These are phyloP conservation scores for Parotocinclus haroldoi DNA, from an alignment of 2,797 vertebrate genomes.

Conservation along the genomic window DNA sequence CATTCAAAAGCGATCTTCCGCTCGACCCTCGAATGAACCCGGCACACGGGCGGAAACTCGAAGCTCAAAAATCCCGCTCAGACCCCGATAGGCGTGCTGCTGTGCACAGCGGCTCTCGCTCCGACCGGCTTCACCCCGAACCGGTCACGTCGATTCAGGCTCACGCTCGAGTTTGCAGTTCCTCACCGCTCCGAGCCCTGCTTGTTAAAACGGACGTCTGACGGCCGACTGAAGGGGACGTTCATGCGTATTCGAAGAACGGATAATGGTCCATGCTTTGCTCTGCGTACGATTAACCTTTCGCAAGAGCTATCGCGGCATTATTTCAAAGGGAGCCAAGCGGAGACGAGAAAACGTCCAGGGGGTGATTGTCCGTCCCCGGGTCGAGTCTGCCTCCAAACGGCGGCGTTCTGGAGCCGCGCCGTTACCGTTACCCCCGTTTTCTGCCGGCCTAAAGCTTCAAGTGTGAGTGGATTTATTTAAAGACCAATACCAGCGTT, in stretches of 20 bases:
- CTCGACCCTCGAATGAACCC: background rate
- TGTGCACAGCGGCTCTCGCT: slow-evolving; percentile 7
- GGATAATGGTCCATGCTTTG: slow-evolving; percentile 36
- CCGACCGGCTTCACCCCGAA: slow-evolving; percentile 4
- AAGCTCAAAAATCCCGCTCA: too few species aligned
- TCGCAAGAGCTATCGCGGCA: slow-evolving; percentile 14
- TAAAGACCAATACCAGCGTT: background rate
- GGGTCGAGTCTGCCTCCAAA: slow-evolving; percentile 33
- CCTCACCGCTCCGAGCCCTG: background rate
- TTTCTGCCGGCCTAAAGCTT: slow-evolving; percentile 22
- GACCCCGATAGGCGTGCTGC: background rate
- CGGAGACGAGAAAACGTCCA: slow-evolving; percentile 8
- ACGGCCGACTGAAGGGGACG: slow-evolving; percentile 9
- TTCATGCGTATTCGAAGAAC: slow-evolving; percentile 32
- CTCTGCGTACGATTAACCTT: slow-evolving; percentile 19
- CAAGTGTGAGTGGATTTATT: slow-evolving; percentile 19
- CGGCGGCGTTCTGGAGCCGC: background rate
- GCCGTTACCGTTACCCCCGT: too few species aligned
- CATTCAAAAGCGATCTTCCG: background rate
- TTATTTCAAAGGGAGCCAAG: slow-evolving; percentile 28
- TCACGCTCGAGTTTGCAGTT: background rate
- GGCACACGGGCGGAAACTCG: background rate
- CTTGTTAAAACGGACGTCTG: slow-evolving; percentile 14
- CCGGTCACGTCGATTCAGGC: background rate
- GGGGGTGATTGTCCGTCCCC: slow-evolving; percentile 23